A percentile compares a stretch with the other conserved stretches of the same genome.
Evolutionary conservation across 1,140 invertebrate genomes (phyloP).

Genomic region (Sinella curviseta): DNA sequence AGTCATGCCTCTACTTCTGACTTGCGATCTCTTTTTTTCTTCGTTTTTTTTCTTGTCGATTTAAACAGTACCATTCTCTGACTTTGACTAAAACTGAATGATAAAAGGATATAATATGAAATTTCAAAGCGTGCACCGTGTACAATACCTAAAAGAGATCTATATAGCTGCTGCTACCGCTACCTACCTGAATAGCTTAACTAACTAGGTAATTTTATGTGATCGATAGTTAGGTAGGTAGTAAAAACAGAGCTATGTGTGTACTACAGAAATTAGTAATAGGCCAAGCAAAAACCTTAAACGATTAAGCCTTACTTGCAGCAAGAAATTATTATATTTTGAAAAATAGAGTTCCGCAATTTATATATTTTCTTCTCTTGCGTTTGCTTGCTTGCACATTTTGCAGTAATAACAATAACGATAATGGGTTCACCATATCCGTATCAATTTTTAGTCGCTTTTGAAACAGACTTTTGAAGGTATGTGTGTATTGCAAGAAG

Average conservation of each 20-base stretch:
- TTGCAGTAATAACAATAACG: too few species aligned
- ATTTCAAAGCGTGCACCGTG: not conserved
- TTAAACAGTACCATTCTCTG: too few species aligned
- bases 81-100: not conserved
- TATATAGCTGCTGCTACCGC: too few species aligned
- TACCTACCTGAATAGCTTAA: too few species aligned
- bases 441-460: slow-evolving; percentile 2
- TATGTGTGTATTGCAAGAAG: not conserved
- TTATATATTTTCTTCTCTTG: not conserved
- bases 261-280: not conserved
- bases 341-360: slow-evolving; percentile 4
- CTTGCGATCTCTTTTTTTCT: not conserved
- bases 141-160: too few species aligned
- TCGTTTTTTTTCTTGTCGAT: too few species aligned
- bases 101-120: not conserved
- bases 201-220: not conserved
- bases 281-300: not conserved
- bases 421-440: slow-evolving; percentile 17
- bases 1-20: not conserved
- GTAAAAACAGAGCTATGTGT: not conserved
- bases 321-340: not conserved
- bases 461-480: slow-evolving; percentile 8
- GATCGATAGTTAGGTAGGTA: not conserved
- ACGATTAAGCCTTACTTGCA: too few species aligned
- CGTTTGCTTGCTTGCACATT: too few species aligned